Evolutionary conservation across 2,797 vertebrate genomes (phyloP), one percentile per base, ranked within the genome.

Genomic region (Gallinago stenura): DNA sequence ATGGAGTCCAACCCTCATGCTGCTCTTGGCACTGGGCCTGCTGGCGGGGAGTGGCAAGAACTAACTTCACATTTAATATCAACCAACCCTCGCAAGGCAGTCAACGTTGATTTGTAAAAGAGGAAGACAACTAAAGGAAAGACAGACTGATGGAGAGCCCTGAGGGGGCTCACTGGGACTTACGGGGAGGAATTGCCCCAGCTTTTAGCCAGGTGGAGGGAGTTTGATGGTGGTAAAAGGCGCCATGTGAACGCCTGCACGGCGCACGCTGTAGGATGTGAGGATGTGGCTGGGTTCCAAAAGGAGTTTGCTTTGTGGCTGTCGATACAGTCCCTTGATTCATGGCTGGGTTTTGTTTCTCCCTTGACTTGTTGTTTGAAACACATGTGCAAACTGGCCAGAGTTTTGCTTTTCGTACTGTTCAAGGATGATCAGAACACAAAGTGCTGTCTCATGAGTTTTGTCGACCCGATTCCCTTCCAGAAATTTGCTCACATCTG

Each of bases 401-500:
- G 87, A 92, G 77, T 69, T 75, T 90, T 89, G 48, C 87, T 93
- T 93, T 65, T 92, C 66, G 3, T 78, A 92, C 71, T 84, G 78
- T 71, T 95, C 72, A 77, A 92, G 87, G 85, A 83, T 87, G 54
- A 82, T 94, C 97, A 92, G 89, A 57, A 21, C 66, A 51, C 78
- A 92, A 95, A 98, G 73, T 75, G 92, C 95, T 92, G 96, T 94
- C 93, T 97, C 95, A 93, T 91, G 95, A 92, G 93, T 93, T 97
- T 97, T 97, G 83, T 96, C 72, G 1, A 95, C 66, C 61, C 8
- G 3, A 86, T 97, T 96, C 95, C 86, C 96, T 98, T 95, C 96
- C 95, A 95, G 87, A 87, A 95, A 96, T 89, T 89, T 95, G 94
- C 96, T 97, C 96, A 94, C 95, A 97, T 98, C 92, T 97, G 98